Evolutionary conservation across 53 echinoderm and acorn worm species (phyloP).

Genomic region (Zoroaster sp.): DNA sequence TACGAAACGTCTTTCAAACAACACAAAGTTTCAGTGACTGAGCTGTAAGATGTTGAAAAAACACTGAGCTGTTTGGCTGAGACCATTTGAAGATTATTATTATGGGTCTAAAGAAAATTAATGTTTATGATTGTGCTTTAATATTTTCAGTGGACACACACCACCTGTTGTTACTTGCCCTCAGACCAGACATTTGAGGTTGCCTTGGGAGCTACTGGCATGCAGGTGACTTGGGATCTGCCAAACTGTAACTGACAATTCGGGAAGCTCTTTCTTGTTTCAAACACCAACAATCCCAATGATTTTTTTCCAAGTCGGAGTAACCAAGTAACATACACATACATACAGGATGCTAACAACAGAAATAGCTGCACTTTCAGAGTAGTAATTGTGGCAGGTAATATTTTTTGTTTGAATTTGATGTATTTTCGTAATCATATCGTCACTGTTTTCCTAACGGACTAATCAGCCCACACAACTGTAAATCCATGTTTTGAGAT

Average conservation of each 20-base stretch:
- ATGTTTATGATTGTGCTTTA: background rate
- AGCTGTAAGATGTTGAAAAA: background rate
- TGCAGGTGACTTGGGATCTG: background rate
- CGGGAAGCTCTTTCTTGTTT: too few relatives aligned
- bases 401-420: too few relatives aligned
- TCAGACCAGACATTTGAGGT: background rate
- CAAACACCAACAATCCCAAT: too few relatives aligned
- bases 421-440: too few relatives aligned
- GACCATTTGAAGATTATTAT: background rate
- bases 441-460: too few relatives aligned
- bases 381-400: too few relatives aligned
- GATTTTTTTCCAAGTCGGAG: background rate
- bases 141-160: background rate
- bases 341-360: background rate
- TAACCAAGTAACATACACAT: background rate
- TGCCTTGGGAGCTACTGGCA: background rate
- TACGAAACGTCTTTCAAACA: too few relatives aligned
- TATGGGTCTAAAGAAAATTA: background rate
- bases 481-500: too few relatives aligned
- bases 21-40: too few relatives aligned
- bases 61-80: background rate
- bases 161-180: slow-evolving; percentile 17
- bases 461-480: too few relatives aligned
- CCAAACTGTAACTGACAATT: slow-evolving; percentile 59
- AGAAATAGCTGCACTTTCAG: background rate